Evolutionary conservation across 2,797 vertebrate species (phyloP).

Genomic region (Takifugu rubripes): DNA sequence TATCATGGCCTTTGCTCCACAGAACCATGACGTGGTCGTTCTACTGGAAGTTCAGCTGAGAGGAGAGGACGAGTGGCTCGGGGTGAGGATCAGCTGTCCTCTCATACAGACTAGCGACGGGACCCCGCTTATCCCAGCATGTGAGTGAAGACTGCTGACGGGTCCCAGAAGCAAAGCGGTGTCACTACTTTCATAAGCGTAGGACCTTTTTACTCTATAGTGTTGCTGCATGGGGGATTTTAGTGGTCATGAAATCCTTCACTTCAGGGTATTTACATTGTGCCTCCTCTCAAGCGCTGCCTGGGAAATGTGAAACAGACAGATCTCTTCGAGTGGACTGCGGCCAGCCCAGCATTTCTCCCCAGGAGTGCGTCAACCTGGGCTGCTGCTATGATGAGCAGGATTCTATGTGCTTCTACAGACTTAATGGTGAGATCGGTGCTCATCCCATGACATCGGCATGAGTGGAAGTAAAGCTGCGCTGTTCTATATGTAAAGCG

Average conservation of each 20-base stretch:
- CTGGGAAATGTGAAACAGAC: conserved; percentile 40
- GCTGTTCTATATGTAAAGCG: too few species aligned
- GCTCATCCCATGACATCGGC: too few species aligned
- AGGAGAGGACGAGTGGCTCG: conserved; percentile 52
- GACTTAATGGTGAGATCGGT: conserved; percentile 51
- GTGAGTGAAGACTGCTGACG: conserved; percentile 42
- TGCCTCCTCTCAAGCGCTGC: conserved; percentile 24
- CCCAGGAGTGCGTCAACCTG: conserved; percentile 44
- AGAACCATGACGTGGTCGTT: conserved; percentile 57
- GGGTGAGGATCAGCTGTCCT: conserved; percentile 70
- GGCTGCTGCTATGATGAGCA: conserved; percentile 64
- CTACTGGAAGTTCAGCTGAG: conserved; percentile 59
- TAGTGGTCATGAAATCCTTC: background rate
- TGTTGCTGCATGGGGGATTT: background rate
- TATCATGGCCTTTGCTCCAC: conserved; percentile 9
- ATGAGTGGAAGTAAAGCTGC: too few species aligned
- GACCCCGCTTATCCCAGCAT: background rate
- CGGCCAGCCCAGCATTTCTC: conserved; percentile 37
- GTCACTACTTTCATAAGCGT: background rate
- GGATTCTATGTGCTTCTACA: conserved; percentile 59
- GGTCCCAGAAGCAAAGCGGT: background rate
- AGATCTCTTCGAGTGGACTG: conserved; percentile 51
- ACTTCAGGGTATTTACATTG: background rate
- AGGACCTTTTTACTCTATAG: background rate
- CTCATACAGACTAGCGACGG: conserved; percentile 38